Percentiles rank a stretch among this genome's conserved stretches.
These are phyloP conservation scores for Takifugu rubripes DNA, from an alignment of 2,797 vertebrate genomes.

Conservation along the genomic window DNA sequence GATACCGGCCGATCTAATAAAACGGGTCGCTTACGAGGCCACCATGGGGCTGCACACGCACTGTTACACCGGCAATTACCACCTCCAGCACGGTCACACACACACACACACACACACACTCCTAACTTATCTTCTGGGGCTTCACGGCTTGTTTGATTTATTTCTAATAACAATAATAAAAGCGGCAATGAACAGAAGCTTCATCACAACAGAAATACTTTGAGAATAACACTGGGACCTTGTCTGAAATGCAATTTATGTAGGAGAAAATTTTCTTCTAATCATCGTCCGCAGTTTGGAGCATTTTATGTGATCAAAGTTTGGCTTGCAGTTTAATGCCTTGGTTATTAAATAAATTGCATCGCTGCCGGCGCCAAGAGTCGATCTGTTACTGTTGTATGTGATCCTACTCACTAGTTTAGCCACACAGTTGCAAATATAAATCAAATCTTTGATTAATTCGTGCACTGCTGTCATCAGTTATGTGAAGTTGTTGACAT, in stretches of 20 bases:
- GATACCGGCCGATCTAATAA: conserved; percentile 78
- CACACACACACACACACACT: conserved; percentile 1
- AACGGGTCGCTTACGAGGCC: conserved; percentile 72
- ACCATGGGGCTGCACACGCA: conserved; percentile 63
- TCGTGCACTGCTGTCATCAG: no score
- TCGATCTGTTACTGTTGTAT: no score
- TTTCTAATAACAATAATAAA: conserved; percentile 70
- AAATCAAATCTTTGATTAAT: no score
- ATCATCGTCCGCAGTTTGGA: neutral
- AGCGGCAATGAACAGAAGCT: conserved; percentile 60
- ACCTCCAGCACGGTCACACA: conserved; percentile 22
- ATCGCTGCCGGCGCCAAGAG: neutral
- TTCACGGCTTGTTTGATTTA: conserved; percentile 62
- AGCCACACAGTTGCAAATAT: no score
- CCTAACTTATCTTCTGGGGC: conserved; percentile 38
- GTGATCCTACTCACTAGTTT: no score
- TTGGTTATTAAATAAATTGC: neutral
- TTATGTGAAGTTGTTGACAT: no score
- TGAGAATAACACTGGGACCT: conserved; percentile 44
- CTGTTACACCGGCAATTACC: conserved; percentile 75
- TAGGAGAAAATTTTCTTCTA: conserved; percentile 19
- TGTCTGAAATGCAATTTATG: conserved; percentile 37
- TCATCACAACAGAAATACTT: conserved; percentile 52
- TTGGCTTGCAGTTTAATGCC: neutral
- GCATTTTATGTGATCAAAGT: conserved; percentile 2